Evolutionary conservation across 2,113 vertebrate species (phyloP).

Genomic region (Ancistrus triradiatus): DNA sequence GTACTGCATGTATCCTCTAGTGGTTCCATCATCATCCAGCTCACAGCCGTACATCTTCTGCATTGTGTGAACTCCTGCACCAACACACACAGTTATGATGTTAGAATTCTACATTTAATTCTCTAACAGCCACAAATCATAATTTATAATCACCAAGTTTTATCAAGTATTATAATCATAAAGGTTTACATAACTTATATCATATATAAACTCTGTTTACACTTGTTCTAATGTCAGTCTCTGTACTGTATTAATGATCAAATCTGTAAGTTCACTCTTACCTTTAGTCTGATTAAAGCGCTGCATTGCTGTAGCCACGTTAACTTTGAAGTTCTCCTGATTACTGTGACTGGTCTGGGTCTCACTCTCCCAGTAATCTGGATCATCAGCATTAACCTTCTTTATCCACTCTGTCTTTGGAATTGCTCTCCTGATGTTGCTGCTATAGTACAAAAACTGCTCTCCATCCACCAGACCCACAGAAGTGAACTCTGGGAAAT

Average conservation of each 20-base stretch:
- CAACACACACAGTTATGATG: not conserved
- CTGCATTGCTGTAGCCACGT: no score
- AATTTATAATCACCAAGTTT: no score
- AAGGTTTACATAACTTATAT: no score
- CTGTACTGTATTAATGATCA: no score
- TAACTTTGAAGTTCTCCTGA: not conserved
- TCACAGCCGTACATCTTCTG: constrained; percentile 43
- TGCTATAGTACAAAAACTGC: constrained; percentile 22
- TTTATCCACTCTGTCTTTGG: constrained; percentile 16
- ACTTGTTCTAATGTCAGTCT: no score
- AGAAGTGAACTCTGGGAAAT: not conserved
- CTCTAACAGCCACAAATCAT: no score
- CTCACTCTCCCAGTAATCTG: not conserved
- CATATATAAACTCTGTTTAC: no score
- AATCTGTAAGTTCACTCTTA: no score
- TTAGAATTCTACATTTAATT: no score
- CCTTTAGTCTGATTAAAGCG: no score
- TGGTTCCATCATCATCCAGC: not conserved
- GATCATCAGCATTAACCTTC: not conserved
- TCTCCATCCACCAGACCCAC: constrained; percentile 43
- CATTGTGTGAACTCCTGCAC: constrained; percentile 10
- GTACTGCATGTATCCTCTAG: not conserved
- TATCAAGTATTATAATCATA: no score
- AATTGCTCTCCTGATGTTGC: not conserved
- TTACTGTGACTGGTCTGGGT: accelerated